These are phyloP conservation scores for Xenentodon cancila DNA, from an alignment of 2,797 vertebrate species.

Conservation along the genomic window DNA sequence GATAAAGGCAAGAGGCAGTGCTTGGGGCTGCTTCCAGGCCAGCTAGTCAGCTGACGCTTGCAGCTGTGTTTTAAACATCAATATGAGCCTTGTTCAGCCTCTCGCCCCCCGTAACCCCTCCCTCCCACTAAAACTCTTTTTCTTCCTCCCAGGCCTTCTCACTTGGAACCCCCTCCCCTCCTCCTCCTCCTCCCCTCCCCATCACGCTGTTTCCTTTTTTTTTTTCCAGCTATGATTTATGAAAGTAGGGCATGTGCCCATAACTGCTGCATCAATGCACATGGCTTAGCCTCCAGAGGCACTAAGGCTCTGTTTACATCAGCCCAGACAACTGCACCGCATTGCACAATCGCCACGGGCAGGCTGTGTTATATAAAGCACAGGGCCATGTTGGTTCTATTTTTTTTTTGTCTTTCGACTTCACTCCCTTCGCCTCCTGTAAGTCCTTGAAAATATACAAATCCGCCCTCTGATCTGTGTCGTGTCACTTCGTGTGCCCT, in stretches of 20 bases:
- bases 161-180: conserved; percentile 58
- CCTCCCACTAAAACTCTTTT: conserved; percentile 33
- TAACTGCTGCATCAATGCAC: conserved; percentile 84
- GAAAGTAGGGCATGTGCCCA: conserved; percentile 86
- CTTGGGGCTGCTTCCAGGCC: conserved; percentile 80
- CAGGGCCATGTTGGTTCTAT: conserved; percentile 44
- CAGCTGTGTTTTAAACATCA: conserved; percentile 86
- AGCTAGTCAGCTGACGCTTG: conserved; percentile 83
- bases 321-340: conserved; percentile 76
- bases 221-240: conserved; percentile 77
- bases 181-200: conserved; percentile 18
- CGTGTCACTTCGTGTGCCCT: too few species aligned
- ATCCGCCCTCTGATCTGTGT: too few species aligned
- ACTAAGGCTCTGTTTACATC: conserved; percentile 78
- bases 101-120: conserved; percentile 11
- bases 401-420: conserved; percentile 55
- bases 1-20: conserved; percentile 79
- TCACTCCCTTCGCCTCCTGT: conserved; percentile 31
- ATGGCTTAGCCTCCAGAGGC: conserved; percentile 78
- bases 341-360: conserved; percentile 79
- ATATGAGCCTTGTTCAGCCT: conserved; percentile 83
- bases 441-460: conserved; percentile 27
- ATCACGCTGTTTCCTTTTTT: conserved; percentile 66
- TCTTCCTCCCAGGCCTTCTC: conserved; percentile 44
- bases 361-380: conserved; percentile 79